phyloP scores from a whole-genome alignment of 2,797 vertebrate species.

The Enteromius unitaeniatus region DNA sequence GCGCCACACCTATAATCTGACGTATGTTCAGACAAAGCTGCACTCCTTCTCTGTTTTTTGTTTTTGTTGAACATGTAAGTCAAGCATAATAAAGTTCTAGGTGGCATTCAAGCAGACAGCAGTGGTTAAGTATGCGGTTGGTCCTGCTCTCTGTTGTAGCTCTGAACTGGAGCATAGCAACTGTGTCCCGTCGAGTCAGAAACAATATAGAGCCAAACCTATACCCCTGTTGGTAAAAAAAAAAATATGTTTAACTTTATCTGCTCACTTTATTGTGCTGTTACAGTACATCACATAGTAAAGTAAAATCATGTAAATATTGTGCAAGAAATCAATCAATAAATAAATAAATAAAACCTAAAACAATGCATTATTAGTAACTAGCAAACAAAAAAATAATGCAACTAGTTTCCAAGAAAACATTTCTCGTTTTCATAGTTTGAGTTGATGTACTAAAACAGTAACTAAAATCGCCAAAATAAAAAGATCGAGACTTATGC shows the following conservation, averaged over 20 bases:
- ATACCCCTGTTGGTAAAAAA: neutral
- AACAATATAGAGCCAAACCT: constrained; percentile 17
- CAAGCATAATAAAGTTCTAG: constrained; percentile 13
- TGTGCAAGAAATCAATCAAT: no score
- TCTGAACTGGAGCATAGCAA: constrained; percentile 51
- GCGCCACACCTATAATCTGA: constrained; percentile 43
- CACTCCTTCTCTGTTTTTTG: constrained; percentile 6
- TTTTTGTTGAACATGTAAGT: constrained; percentile 25
- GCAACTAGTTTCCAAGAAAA: no score
- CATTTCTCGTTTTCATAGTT: no score
- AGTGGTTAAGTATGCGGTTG: constrained; percentile 53
- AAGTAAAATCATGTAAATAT: neutral
- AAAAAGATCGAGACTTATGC: no score
- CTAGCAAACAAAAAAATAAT: no score
- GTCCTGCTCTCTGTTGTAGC: constrained; percentile 54
- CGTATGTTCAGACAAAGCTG: constrained; percentile 31
- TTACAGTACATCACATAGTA: neutral
- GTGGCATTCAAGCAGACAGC: constrained; percentile 47
- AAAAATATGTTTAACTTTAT: neutral
- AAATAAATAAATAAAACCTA: no score
- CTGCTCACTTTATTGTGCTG: neutral
- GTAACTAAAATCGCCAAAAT: no score
- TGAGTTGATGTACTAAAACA: no score
- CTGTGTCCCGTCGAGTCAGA: constrained; percentile 8
- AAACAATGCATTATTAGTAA: no score